Evolutionary conservation across 2,113 vertebrate species (phyloP).

Genomic region (Zosterops pallidus): DNA sequence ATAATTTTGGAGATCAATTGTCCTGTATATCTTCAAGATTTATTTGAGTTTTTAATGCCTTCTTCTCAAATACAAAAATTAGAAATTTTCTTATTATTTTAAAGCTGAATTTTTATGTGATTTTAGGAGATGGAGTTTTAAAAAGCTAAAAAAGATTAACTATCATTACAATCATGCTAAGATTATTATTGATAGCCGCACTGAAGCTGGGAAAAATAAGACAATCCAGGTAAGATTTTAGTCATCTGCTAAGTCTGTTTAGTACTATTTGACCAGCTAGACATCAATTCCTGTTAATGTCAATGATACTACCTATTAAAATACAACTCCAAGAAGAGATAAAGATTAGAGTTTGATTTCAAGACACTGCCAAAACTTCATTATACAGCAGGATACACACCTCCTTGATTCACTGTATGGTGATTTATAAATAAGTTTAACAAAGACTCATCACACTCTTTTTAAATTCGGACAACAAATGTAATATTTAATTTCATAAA

Average conservation of each 20-base stretch:
- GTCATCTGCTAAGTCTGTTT: neutral
- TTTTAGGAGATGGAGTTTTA: neutral
- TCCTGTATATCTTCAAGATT: neutral
- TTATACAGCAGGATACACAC: neutral
- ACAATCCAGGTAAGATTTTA: neutral
- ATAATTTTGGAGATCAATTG: neutral
- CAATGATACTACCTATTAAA: neutral
- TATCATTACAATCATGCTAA: neutral
- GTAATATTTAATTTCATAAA: neutral
- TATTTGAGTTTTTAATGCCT: neutral
- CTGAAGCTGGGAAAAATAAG: neutral
- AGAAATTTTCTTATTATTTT: neutral
- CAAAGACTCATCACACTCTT: neutral
- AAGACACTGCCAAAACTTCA: neutral
- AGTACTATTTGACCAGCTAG: neutral
- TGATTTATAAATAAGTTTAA: neutral
- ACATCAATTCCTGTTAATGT: neutral
- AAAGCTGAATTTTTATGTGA: neutral
- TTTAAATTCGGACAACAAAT: neutral
- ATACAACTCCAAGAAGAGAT: neutral
- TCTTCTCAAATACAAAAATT: neutral
- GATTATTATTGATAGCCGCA: neutral
- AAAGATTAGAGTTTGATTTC: neutral
- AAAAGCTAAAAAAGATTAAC: neutral
- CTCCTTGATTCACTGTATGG: neutral